Evolutionary conservation across 2,888 invertebrate species (phyloP), one percentile per base, ranked within the genome.

Genomic region (Eupithecia subfuscata): DNA sequence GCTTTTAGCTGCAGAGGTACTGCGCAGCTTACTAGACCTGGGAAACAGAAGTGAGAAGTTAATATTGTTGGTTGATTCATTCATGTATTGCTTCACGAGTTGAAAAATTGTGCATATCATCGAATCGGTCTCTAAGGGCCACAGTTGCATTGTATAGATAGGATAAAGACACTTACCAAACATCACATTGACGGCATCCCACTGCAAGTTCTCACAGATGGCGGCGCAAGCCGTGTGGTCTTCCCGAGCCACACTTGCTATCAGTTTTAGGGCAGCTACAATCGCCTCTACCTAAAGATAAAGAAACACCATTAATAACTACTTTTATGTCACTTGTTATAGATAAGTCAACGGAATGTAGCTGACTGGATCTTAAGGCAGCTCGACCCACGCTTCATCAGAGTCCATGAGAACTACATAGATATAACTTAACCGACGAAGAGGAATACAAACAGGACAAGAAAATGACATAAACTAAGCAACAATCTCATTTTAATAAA

Each of bases 1-100:
- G 98, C 97, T 94, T 99, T 99, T 77, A 99, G 94, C 5, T 96
- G 95, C 70, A 98, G 96, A 0, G 98, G 98, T 81, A 99, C 96
- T 69, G 97, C 97, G 89, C 99, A 99, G 82, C 97, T 96, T 12
- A 99, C 96, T 65, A 99, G 94, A 18, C 99, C 97, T 92, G 22
- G n/a, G 9, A 8, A 56, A 56, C 11, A 22, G 22, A 56, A n/a
- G 0, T 56, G 0, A 2, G 18, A 52, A 0, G n/a, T n/a, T 9
- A 52, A 18, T 52, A 52, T 2, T 7, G 48, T 52, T 43, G 43
- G 43, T 43, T 43, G n/a, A 2, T 40, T 34, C 7, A 34, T 34
- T 34, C 7, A 34, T 7, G 11, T 40, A 40, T 40, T 40, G 8
- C 40, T 40, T 8, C 8, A 11, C 9, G 40, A 11, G 30, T 30